Evolutionary conservation across 2,888 invertebrate species (phyloP).

Genomic region (Drosophila silvestris): DNA sequence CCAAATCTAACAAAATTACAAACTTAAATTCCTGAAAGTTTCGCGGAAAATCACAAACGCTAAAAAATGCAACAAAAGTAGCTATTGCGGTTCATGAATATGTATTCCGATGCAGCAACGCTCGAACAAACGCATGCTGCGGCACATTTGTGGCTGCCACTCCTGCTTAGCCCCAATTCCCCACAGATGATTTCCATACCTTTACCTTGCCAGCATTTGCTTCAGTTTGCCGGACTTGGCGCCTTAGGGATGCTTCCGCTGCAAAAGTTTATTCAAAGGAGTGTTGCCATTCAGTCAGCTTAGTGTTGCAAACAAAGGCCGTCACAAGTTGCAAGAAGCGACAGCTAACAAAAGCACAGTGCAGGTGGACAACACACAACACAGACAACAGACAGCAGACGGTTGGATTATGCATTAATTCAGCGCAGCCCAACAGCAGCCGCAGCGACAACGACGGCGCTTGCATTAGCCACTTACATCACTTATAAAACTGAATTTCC

Average conservation of each 20-base stretch:
- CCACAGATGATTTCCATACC: neutral
- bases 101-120: conserved; percentile 1
- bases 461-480: conserved; percentile 53
- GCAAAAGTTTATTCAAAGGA: conserved; percentile 43
- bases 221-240: conserved; percentile 48
- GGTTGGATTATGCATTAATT: conserved; percentile 18
- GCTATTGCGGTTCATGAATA: conserved; percentile 30
- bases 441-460: conserved; percentile 34
- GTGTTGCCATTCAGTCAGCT: conserved; percentile 48
- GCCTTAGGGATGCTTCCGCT: conserved; percentile 45
- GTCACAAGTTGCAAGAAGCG: conserved; percentile 50
- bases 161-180: neutral
- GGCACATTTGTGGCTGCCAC: conserved; percentile 9
- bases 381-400: neutral
- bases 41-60: conserved; percentile 24
- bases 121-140: neutral
- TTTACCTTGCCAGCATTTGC: conserved; percentile 11
- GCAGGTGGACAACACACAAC: conserved; percentile 12
- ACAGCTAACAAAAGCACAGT: conserved; percentile 20
- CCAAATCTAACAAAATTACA: conserved; percentile 6
- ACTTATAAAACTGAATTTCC: conserved; percentile 58
- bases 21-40: conserved; percentile 30
- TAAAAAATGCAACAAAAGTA: conserved; percentile 47
- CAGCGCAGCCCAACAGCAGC: conserved; percentile 1
- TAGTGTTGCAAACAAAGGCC: conserved; percentile 56